Evolutionary conservation across 2,888 invertebrate species (phyloP).

Genomic region (Agonopterix subpropinquella): DNA sequence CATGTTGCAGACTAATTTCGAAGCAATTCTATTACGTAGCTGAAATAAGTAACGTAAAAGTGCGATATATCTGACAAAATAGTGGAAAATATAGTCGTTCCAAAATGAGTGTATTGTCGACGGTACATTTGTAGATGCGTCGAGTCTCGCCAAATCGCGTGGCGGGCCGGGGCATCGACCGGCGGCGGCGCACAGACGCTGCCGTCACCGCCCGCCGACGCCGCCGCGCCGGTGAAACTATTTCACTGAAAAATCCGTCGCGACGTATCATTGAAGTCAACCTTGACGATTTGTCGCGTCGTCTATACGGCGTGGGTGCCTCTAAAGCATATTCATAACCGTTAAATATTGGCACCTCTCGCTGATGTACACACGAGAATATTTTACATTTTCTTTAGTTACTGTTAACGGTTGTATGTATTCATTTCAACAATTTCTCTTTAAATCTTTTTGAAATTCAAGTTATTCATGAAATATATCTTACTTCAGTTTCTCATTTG

Average conservation of each 20-base stretch:
- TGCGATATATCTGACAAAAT: too few relatives aligned
- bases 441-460: too few relatives aligned
- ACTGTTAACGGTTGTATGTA: neutral
- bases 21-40: too few relatives aligned
- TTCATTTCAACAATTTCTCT: neutral
- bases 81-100: constrained; percentile 10
- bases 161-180: constrained; percentile 65
- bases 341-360: constrained; percentile 60
- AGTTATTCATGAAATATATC: too few relatives aligned
- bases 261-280: constrained; percentile 61
- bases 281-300: constrained; percentile 71
- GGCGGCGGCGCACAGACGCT: constrained; percentile 62
- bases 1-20: too few relatives aligned
- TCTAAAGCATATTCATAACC: constrained; percentile 55
- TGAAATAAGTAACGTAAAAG: too few relatives aligned
- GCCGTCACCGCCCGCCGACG: constrained; percentile 54
- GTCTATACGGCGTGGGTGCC: constrained; percentile 67
- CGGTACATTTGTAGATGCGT: constrained; percentile 51
- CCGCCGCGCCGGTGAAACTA: constrained; percentile 59
- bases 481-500: too few relatives aligned
- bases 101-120: constrained; percentile 30
- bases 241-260: constrained; percentile 70
- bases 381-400: constrained; percentile 12
- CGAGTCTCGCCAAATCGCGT: constrained; percentile 61
- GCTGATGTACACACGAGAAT: constrained; percentile 28